Base-by-base conservation (phyloP, 2,797 vertebrate species). In the Numenius phaeopus region DNA sequence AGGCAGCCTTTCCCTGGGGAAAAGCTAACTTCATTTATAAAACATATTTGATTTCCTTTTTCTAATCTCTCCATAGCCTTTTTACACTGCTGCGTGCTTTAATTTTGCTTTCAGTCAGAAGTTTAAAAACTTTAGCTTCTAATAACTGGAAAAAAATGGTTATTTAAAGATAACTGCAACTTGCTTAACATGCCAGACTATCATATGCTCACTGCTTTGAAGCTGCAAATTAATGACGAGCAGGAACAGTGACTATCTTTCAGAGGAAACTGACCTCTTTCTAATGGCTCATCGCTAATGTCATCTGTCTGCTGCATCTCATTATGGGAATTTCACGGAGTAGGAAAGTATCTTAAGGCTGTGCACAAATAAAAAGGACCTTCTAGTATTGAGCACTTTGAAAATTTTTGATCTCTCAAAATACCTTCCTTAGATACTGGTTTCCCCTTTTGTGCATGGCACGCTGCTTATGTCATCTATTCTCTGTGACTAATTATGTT, bases 351-450 rank as follows among this genome's bases (percentile, higher is more conserved):
- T 99, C 99, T 99, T 98, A 99, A 99, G 99, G 99, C 99, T 99
- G 98, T 99, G 99, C 99, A 99, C 99, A 99, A 99, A 99, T 99
- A 99, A 99, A 99, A 99, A 99, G 98, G 98, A 99, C 99, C 98
- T 99, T 99, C 99, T 99, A 99, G 99, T 99, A 99, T 98, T 98
- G 98, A 99, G 98, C 98, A 99, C 99, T 99, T 99, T 99, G 99
- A 99, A 99, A 99, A 99, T 99, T 99, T 99, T 99, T 99, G 98
- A 99, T 99, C 99, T 99, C 98, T 99, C 98, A 98, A 99, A 99
- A 99, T 99, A 99, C 99, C 99, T 99, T 99, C 98, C 98, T 98
- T 96, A 98, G 99, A 99, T 98, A 98, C 98, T 97, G 97, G 95
- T 97, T 98, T 98, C 95, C 97, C 96, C 97, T 98, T 98, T 98